These are phyloP conservation scores for Picus viridis DNA, from an alignment of 2,797 vertebrate genomes.

Conservation along the genomic window DNA sequence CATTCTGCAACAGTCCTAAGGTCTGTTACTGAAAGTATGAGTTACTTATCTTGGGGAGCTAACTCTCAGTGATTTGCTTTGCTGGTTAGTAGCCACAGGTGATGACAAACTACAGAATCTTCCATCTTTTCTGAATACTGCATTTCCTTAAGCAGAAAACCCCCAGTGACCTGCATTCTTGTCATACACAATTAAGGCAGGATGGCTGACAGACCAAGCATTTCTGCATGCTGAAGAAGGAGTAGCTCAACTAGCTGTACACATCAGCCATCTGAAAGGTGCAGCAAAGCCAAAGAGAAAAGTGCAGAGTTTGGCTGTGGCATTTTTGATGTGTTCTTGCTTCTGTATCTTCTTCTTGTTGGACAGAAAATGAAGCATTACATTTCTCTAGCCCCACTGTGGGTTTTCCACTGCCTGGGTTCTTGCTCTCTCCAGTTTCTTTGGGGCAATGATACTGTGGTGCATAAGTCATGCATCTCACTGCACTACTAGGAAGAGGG, in stretches of 20 bases:
- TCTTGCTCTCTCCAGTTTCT: not conserved
- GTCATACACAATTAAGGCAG: not conserved
- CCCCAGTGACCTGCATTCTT: not conserved
- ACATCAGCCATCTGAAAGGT: not conserved
- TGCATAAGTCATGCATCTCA: not conserved
- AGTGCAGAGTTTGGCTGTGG: not conserved
- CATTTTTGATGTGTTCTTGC: not conserved
- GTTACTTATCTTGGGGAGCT: not conserved
- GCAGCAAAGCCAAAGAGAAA: not conserved
- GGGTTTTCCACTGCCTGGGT: not conserved
- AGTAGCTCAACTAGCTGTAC: not conserved
- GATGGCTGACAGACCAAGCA: not conserved
- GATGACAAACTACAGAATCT: not conserved
- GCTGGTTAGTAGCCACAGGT: not conserved
- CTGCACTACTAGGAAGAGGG: not conserved
- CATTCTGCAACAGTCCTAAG: not conserved
- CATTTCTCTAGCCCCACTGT: not conserved
- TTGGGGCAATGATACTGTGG: not conserved
- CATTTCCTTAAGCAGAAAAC: not conserved
- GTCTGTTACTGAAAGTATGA: not conserved
- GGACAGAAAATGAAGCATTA: not conserved
- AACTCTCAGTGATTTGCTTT: not conserved
- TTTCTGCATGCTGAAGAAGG: not conserved
- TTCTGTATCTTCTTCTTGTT: not conserved
- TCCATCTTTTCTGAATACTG: not conserved